Evolutionary conservation across 1,140 invertebrate genomes (phyloP).

Genomic region (Drosophila teissieri): DNA sequence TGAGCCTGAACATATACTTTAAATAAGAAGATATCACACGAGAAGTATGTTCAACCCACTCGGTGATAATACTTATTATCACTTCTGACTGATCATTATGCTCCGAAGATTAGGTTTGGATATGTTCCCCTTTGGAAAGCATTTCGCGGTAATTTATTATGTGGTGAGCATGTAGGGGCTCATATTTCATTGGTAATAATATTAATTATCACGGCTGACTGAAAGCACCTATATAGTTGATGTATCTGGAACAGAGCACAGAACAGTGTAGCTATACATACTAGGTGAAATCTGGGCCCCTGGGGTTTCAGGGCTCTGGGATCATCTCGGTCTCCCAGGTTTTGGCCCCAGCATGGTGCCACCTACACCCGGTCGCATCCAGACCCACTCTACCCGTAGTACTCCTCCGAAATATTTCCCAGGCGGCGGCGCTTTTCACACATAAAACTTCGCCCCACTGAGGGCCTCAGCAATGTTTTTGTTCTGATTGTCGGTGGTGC

Average conservation of each 20-base stretch:
- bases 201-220: constrained; percentile 30
- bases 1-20: too few relatives aligned
- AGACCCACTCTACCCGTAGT: constrained; percentile 4
- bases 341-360: constrained; percentile 37
- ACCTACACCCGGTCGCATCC: constrained; percentile 16
- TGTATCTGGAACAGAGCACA: constrained; percentile 21
- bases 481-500: constrained; percentile 48
- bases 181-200: constrained; percentile 19
- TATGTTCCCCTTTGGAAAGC: background rate
- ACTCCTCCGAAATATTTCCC: constrained; percentile 53
- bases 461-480: constrained; percentile 45
- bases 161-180: background rate
- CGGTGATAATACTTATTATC: background rate
- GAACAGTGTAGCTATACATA: too few relatives aligned
- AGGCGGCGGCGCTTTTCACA: constrained; percentile 72
- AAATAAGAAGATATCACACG: too few relatives aligned
- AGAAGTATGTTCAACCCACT: too few relatives aligned
- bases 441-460: constrained; percentile 58
- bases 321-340: constrained; percentile 1
- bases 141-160: constrained; percentile 5
- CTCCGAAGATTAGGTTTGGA: background rate
- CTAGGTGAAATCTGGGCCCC: constrained; percentile 39
- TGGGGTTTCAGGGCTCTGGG: constrained; percentile 8
- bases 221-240: constrained; percentile 3
- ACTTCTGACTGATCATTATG: background rate